These are phyloP conservation scores for Toxotes lorentzi DNA, from an alignment of 2,797 vertebrate genomes.

Conservation along the genomic window DNA sequence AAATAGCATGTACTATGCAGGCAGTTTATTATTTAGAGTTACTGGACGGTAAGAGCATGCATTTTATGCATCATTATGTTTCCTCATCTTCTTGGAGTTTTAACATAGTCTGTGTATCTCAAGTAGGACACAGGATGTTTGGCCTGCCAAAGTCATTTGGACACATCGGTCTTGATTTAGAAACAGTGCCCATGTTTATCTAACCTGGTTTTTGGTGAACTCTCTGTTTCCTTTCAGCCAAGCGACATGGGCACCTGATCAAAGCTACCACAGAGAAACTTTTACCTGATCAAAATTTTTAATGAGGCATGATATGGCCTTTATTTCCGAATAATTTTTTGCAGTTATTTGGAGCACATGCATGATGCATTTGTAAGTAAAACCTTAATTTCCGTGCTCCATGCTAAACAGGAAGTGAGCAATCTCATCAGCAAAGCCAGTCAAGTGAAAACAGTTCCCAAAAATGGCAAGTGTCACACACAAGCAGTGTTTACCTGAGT, in stretches of 20 bases:
- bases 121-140: conserved; percentile 44
- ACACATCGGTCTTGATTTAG: conserved; percentile 29
- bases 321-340: neutral
- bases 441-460: conserved; percentile 34
- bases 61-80: neutral
- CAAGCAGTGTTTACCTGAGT: conserved; percentile 23
- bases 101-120: neutral
- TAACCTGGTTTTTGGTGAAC: conserved; percentile 35
- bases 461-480: neutral
- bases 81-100: neutral
- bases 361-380: neutral
- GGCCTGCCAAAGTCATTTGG: conserved; percentile 21
- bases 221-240: conserved; percentile 14
- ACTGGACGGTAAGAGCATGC: neutral
- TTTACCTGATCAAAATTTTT: neutral
- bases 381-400: neutral
- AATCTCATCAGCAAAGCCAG: conserved; percentile 21
- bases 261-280: neutral
- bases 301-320: neutral
- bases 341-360: neutral
- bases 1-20: neutral
- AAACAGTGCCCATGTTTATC: conserved; percentile 42
- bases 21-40: neutral
- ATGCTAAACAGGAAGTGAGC: conserved; percentile 9
- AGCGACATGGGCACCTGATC: neutral